phyloP scores from a whole-genome alignment of 1,140 invertebrate genomes.

The Parapsyche elsis region DNA sequence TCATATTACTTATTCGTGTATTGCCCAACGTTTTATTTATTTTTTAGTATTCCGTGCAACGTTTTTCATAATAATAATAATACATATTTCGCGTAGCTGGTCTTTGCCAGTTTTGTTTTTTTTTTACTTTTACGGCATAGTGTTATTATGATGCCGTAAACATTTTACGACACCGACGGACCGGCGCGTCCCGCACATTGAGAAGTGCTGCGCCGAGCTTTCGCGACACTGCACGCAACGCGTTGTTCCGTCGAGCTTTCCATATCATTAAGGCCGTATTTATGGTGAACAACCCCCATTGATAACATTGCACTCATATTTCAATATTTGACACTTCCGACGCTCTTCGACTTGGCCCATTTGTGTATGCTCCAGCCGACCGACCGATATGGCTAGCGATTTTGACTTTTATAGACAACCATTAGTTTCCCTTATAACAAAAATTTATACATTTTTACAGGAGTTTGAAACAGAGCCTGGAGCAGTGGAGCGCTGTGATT shows the following conservation, averaged over 20 bases:
- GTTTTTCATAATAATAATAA: conserved; percentile 14
- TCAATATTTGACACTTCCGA: neutral
- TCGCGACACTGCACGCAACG: conserved; percentile 9
- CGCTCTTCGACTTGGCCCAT: too few species aligned
- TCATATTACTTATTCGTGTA: conserved; percentile 11
- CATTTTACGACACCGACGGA: conserved; percentile 13
- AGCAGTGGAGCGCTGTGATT: too few species aligned
- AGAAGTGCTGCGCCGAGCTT: neutral
- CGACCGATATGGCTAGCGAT: too few species aligned
- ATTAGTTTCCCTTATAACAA: too few species aligned
- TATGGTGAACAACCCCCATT: conserved; percentile 28
- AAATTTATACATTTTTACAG: too few species aligned
- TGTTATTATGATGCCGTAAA: conserved; percentile 36
- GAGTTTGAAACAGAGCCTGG: too few species aligned
- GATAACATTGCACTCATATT: neutral
- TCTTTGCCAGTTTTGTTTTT: neutral
- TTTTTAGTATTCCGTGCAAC: neutral
- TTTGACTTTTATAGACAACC: too few species aligned
- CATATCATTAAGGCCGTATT: conserved; percentile 45
- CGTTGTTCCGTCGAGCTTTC: conserved; percentile 18
- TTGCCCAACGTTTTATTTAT: conserved; percentile 9
- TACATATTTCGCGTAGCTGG: conserved; percentile 4
- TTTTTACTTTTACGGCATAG: conserved; percentile 24
- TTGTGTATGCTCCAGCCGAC: too few species aligned
- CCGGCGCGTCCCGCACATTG: neutral